Evolutionary conservation across 64 coral and sea anemone species (phyloP).

Genomic region (Montipora cactus): DNA sequence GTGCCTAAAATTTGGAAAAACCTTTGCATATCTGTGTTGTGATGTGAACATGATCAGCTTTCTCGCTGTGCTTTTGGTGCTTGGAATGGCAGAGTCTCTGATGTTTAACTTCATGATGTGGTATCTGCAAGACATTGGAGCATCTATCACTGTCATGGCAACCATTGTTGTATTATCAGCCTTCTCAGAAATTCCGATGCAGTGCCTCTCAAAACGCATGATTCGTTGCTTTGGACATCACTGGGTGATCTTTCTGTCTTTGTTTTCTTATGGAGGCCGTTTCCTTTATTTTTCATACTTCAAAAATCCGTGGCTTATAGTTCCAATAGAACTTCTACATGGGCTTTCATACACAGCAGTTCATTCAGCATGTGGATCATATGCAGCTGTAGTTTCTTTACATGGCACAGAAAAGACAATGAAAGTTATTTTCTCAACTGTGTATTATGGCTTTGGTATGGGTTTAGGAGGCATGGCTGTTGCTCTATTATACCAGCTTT

Average conservation of each 20-base stretch:
- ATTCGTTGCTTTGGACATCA: slow-evolving; percentile 79
- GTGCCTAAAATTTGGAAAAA: slow-evolving; percentile 63
- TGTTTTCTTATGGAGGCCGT: slow-evolving; percentile 76
- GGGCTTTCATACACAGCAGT: slow-evolving; percentile 79
- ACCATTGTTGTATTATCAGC: slow-evolving; percentile 72
- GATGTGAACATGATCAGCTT: slow-evolving; percentile 73
- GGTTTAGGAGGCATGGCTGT: slow-evolving; percentile 77
- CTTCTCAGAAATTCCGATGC: slow-evolving; percentile 81
- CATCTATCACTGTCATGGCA: slow-evolving; percentile 83
- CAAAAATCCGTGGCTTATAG: slow-evolving; percentile 70
- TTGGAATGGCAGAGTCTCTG: slow-evolving; percentile 90
- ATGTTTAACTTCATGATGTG: slow-evolving; percentile 95
- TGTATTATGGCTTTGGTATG: slow-evolving; percentile 84
- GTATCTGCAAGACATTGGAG: slow-evolving; percentile 92
- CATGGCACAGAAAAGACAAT: slow-evolving; percentile 90
- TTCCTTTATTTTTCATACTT: slow-evolving; percentile 90
- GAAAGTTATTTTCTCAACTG: slow-evolving; percentile 77
- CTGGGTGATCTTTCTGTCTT: slow-evolving; percentile 82
- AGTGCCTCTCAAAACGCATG: slow-evolving; percentile 74
- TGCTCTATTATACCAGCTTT: slow-evolving; percentile 81
- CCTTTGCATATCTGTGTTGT: slow-evolving; percentile 73
- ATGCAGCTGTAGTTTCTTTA: slow-evolving; percentile 71
- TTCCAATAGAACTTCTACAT: slow-evolving; percentile 93
- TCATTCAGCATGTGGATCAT: slow-evolving; percentile 77
- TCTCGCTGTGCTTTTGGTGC: slow-evolving; percentile 73